phyloP scores from a whole-genome alignment of 2,888 invertebrate species.

The Epinotia nisella region DNA sequence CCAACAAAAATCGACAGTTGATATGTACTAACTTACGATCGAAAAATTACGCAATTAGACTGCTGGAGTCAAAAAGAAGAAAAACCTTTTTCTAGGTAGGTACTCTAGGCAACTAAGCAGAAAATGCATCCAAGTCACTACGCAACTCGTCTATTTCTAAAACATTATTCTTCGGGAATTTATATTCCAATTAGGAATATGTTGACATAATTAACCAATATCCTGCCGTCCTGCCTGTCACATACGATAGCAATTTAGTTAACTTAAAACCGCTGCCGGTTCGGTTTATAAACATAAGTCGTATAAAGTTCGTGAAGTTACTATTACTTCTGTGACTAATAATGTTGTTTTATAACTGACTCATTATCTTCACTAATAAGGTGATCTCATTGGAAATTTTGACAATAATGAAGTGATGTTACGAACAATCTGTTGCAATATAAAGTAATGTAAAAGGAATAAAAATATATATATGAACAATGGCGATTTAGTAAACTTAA shows the following conservation, averaged over 20 bases:
- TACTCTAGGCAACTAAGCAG: too few relatives aligned
- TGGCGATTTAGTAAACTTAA: conserved; percentile 8
- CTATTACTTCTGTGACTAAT: conserved; percentile 28
- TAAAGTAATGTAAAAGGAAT: too few relatives aligned
- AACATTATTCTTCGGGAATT: background rate
- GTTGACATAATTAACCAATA: conserved; percentile 18
- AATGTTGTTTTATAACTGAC: conserved; percentile 30
- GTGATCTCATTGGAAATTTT: conserved; percentile 15
- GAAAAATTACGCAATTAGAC: too few relatives aligned
- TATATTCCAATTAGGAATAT: background rate
- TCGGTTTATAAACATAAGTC: conserved; percentile 20
- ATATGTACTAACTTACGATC: too few relatives aligned
- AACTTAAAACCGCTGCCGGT: conserved; percentile 13
- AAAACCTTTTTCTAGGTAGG: too few relatives aligned
- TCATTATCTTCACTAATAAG: conserved; percentile 17
- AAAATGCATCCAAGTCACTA: background rate
- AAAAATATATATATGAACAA: too few relatives aligned
- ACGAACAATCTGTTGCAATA: background rate
- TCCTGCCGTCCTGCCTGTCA: background rate
- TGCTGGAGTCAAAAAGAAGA: too few relatives aligned
- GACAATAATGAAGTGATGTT: background rate
- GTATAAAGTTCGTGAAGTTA: conserved; percentile 7
- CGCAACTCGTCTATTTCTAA: background rate
- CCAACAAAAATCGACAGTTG: too few relatives aligned
- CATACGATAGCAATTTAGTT: conserved; percentile 11